phyloP scores from a whole-genome alignment of 2,797 vertebrate species.

The Acipenser ruthenus region DNA sequence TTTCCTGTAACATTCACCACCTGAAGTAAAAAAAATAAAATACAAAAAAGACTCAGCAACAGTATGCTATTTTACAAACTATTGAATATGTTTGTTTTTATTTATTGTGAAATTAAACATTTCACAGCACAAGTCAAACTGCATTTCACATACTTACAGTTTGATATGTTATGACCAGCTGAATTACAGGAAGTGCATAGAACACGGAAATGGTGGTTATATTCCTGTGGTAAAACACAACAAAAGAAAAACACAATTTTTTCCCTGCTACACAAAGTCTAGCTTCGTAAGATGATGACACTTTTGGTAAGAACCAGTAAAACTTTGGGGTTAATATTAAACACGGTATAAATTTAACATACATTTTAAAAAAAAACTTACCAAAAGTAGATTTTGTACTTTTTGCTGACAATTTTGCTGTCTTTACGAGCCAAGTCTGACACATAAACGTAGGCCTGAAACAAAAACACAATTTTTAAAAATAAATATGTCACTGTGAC shows the following conservation, averaged over 20 bases:
- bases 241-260: not conserved
- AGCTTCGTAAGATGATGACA: too few species aligned
- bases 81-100: not conserved
- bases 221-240: slow-evolving; percentile 44
- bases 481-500: too few species aligned
- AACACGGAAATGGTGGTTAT: slow-evolving; percentile 68
- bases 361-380: slow-evolving; percentile 35
- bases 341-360: too few species aligned
- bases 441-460: slow-evolving; percentile 60
- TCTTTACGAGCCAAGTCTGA: slow-evolving; percentile 68
- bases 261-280: too few species aligned
- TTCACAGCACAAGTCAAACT: not conserved
- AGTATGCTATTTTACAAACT: not conserved
- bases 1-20: slow-evolving; percentile 67
- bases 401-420: slow-evolving; percentile 63
- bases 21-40: slow-evolving; percentile 33
- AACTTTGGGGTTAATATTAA: too few species aligned
- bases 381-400: slow-evolving; percentile 74
- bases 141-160: slow-evolving; percentile 46
- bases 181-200: slow-evolving; percentile 62
- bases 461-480: not conserved
- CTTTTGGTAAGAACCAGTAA: too few species aligned
- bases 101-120: too few species aligned
- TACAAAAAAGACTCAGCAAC: not conserved
- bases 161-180: slow-evolving; percentile 71